Evolutionary conservation across 2,113 vertebrate species (phyloP).

Genomic region (Pseudopipra pipra): DNA sequence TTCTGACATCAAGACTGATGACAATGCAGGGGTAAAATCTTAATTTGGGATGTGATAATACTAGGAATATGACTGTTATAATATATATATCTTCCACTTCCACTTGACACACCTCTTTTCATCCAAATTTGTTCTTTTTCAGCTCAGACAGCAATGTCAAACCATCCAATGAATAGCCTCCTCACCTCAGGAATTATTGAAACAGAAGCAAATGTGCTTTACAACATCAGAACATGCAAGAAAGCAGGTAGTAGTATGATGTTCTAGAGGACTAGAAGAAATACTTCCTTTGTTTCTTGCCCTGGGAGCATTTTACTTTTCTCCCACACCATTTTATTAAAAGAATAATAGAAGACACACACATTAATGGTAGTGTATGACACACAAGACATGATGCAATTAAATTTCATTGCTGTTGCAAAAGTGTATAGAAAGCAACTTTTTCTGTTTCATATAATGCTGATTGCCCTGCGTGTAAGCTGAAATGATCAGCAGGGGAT

Average conservation of each 20-base stretch:
- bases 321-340: background rate
- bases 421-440: background rate
- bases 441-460: background rate
- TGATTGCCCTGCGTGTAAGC: background rate
- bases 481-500: background rate
- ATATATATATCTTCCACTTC: background rate
- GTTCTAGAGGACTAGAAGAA: background rate
- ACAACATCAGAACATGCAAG: background rate
- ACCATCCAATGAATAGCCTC: background rate
- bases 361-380: background rate
- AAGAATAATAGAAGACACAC: background rate
- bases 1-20: background rate
- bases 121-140: background rate
- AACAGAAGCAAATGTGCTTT: background rate
- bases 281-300: background rate
- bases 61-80: accelerated
- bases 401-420: background rate
- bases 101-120: background rate
- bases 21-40: background rate
- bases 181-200: background rate
- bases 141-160: background rate
- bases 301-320: background rate
- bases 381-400: background rate
- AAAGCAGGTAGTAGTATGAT: background rate
- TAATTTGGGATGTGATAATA: background rate